Conservation (phyloP, 2,888 invertebrate species). For the Ptychoptera albimana region DNA sequence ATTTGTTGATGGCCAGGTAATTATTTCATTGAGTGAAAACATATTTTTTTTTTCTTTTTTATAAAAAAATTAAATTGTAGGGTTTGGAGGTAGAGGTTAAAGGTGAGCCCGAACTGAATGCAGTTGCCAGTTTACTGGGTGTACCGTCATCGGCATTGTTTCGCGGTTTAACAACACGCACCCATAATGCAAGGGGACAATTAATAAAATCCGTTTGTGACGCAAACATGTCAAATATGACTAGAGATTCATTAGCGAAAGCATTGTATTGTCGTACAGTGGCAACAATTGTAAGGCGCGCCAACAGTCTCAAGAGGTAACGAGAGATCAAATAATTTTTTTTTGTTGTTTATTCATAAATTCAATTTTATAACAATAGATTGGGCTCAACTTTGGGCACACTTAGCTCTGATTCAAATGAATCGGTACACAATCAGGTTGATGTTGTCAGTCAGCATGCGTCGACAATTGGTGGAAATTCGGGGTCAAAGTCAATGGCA, state of each 20-base stretch:
- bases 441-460: slow-evolving; percentile 75
- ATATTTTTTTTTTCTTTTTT: slow-evolving; percentile 3
- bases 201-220: slow-evolving; percentile 68
- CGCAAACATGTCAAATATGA: slow-evolving; percentile 73
- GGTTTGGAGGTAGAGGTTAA: slow-evolving; percentile 61
- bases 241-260: slow-evolving; percentile 79
- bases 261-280: slow-evolving; percentile 89
- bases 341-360: slow-evolving; percentile 2
- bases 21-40: slow-evolving; percentile 18
- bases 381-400: slow-evolving; percentile 72
- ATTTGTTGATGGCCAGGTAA: slow-evolving; percentile 59
- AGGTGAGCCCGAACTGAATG: slow-evolving; percentile 68
- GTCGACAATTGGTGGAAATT: slow-evolving; percentile 60
- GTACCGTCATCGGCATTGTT: slow-evolving; percentile 30
- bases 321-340: background rate
- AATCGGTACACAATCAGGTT: slow-evolving; percentile 76
- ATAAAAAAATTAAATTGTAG: slow-evolving; percentile 12
- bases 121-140: slow-evolving; percentile 71
- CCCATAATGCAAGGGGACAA: slow-evolving; percentile 61
- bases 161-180: slow-evolving; percentile 68
- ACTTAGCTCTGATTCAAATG: slow-evolving; percentile 80
- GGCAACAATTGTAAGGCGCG: slow-evolving; percentile 81
- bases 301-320: slow-evolving; percentile 70
- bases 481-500: slow-evolving; percentile 81
- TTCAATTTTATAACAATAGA: slow-evolving; percentile 8